These are phyloP conservation scores for Hyaena hyaena DNA, from an alignment of 2,113 vertebrate genomes.

Conservation along the genomic window DNA sequence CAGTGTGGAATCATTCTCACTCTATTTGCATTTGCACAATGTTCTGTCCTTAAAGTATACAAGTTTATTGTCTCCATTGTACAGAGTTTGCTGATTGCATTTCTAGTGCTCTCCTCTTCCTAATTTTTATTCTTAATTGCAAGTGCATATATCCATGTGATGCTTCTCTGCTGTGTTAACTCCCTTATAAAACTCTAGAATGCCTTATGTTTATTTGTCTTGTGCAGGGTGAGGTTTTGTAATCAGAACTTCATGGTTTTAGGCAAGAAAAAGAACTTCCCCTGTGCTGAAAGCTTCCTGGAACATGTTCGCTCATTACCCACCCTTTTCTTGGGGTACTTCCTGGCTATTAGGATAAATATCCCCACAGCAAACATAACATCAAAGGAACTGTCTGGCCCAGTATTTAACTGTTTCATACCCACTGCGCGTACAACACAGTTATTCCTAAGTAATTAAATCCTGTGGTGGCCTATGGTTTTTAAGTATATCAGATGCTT, in stretches of 20 bases:
- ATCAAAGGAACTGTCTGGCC: background rate
- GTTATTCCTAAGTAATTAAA: background rate
- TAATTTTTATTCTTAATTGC: constrained; percentile 25
- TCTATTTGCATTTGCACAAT: background rate
- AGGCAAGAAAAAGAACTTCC: background rate
- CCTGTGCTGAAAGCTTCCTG: background rate
- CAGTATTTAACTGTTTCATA: background rate
- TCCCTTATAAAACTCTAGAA: background rate
- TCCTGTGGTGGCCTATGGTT: background rate
- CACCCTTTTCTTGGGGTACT: background rate
- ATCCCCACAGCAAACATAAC: background rate
- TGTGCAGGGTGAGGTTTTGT: background rate
- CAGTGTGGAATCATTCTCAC: background rate
- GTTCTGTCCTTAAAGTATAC: background rate
- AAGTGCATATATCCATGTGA: background rate
- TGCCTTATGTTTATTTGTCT: background rate
- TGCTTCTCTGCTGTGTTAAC: background rate
- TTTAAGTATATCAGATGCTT: constrained; percentile 11
- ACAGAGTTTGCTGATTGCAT: background rate
- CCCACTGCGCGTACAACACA: background rate
- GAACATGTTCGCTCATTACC: background rate
- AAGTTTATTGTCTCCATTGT: background rate
- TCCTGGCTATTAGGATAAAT: background rate
- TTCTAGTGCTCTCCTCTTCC: background rate
- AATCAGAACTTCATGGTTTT: constrained; percentile 10